Percentiles rank a stretch among this genome's conserved stretches.
These are phyloP conservation scores for Abramis brama DNA, from an alignment of 2,113 vertebrate genomes.

Conservation along the genomic window DNA sequence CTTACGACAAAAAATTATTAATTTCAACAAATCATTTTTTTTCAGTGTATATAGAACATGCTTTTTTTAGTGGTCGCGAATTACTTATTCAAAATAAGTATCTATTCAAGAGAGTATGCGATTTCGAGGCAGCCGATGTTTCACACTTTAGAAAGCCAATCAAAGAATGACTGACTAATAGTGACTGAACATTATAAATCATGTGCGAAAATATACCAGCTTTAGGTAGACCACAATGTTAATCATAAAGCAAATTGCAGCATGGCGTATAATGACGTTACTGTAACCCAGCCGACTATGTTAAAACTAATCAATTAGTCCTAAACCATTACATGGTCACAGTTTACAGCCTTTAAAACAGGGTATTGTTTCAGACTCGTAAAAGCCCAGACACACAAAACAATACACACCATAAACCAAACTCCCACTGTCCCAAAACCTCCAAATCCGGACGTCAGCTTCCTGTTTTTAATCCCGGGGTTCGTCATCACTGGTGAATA, in stretches of 20 bases:
- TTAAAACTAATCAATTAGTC: constrained; percentile 8
- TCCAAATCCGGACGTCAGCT: background rate
- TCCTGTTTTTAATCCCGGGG: constrained; percentile 54
- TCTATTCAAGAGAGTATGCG: no score
- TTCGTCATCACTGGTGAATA: constrained; percentile 45
- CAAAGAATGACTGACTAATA: background rate
- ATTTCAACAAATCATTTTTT: no score
- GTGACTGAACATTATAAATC: no score
- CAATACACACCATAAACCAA: constrained; percentile 14
- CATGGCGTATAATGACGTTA: background rate
- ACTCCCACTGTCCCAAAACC: constrained; percentile 41
- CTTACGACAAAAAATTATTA: no score
- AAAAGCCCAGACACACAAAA: constrained; percentile 31
- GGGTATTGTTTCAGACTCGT: constrained; percentile 37
- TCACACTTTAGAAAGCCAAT: background rate
- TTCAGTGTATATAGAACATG: no score
- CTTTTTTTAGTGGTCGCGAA: no score
- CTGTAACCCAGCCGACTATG: background rate
- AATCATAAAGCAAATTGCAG: background rate
- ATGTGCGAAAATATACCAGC: background rate
- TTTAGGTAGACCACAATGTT: background rate
- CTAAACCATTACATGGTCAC: background rate
- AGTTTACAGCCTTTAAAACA: constrained; percentile 34
- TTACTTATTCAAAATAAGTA: no score
- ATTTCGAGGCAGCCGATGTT: background rate